Percentiles rank a stretch among this genome's conserved stretches.
Conservation (phyloP, 2,888 invertebrate genomes). For the Pammene aurita region DNA sequence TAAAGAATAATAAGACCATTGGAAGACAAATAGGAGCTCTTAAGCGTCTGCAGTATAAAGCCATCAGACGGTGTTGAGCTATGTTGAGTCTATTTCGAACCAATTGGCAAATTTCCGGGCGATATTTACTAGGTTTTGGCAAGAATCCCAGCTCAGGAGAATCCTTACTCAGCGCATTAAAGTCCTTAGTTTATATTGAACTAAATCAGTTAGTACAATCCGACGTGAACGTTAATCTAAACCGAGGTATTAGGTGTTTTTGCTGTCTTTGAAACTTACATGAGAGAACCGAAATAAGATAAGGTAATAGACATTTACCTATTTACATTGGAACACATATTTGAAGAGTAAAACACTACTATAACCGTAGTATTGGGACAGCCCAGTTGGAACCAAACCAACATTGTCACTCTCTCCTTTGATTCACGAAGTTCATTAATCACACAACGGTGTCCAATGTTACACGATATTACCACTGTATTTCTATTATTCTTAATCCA, state of each 20-base stretch:
- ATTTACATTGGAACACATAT: too few relatives aligned
- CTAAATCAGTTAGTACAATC: slow-evolving; percentile 8
- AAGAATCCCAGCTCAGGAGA: slow-evolving; percentile 49
- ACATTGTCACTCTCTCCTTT: too few relatives aligned
- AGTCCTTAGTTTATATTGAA: slow-evolving; percentile 16
- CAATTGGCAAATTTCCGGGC: slow-evolving; percentile 58
- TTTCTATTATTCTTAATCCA: too few relatives aligned
- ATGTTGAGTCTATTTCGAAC: slow-evolving; percentile 45
- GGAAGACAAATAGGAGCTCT: background rate
- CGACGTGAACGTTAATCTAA: slow-evolving; percentile 1
- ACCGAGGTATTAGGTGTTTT: background rate
- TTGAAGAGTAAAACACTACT: too few relatives aligned
- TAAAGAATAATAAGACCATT: background rate
- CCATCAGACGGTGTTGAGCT: slow-evolving; percentile 13
- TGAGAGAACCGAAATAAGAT: too few relatives aligned
- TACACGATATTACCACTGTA: too few relatives aligned
- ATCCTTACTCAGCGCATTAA: slow-evolving; percentile 33
- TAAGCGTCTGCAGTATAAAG: background rate
- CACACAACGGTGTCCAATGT: too few relatives aligned
- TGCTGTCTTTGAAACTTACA: background rate
- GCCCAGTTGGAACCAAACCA: too few relatives aligned
- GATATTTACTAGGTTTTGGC: slow-evolving; percentile 57
- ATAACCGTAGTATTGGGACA: too few relatives aligned
- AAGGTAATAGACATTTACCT: too few relatives aligned
- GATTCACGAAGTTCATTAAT: too few relatives aligned